A percentile compares a stretch with the other conserved stretches of the same genome.
phyloP scores from a whole-genome alignment of 2,888 invertebrate species.

The Megalurothrips usitatus region DNA sequence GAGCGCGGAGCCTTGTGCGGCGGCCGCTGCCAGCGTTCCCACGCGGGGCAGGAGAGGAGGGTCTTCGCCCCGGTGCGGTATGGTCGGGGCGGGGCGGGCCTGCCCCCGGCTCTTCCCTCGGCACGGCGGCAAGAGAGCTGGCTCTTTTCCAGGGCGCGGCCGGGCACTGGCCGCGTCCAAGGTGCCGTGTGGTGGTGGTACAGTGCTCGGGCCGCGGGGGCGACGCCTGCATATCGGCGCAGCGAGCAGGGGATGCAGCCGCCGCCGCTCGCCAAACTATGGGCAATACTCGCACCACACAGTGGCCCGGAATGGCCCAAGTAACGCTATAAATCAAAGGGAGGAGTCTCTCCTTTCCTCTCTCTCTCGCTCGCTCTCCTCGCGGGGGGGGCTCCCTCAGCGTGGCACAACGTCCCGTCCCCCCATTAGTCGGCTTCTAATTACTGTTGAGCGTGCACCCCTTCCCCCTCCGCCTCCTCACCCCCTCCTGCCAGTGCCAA shows the following conservation, averaged over 20 bases:
- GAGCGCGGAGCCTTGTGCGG: no score
- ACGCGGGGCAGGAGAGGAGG: no score
- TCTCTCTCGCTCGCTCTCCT: not conserved
- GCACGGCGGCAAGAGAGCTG: no score
- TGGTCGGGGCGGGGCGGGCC: not conserved
- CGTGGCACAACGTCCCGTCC: not conserved
- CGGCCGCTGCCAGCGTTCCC: no score
- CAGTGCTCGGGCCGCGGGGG: no score
- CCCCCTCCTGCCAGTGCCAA: no score
- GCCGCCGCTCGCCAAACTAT: slow-evolving; percentile 12
- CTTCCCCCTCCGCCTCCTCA: not conserved
- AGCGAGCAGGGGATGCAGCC: not conserved
- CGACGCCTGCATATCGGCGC: no score
- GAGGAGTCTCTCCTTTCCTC: not conserved
- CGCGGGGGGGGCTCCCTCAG: not conserved
- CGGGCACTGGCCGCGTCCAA: no score
- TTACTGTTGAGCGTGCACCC: slow-evolving; percentile 16
- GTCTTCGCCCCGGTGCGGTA: no score
- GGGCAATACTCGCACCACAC: not conserved
- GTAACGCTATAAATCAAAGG: slow-evolving; percentile 5
- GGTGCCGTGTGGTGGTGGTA: no score
- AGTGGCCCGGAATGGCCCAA: slow-evolving; percentile 15
- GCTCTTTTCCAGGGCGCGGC: no score
- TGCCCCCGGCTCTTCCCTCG: not conserved
- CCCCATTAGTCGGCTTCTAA: slow-evolving; percentile 22